Percentiles rank a stretch among this genome's conserved stretches.
phyloP scores from a whole-genome alignment of 2,113 vertebrate species.

The Platichthys flesus region DNA sequence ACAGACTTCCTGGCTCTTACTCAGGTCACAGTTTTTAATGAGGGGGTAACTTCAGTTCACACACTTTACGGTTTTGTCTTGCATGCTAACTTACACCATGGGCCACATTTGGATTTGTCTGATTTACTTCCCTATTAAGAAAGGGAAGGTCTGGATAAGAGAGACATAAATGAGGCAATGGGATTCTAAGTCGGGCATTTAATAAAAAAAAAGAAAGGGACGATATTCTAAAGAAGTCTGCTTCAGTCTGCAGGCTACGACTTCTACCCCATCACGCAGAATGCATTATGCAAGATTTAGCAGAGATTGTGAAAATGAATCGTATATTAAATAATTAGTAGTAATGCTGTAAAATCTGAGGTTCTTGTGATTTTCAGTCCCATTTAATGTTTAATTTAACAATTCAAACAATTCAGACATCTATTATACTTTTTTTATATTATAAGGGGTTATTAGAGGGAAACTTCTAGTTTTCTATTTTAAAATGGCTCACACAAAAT shows the following conservation, averaged over 20 bases:
- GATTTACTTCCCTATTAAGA: conserved; percentile 40
- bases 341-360: too few relatives aligned
- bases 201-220: conserved; percentile 11
- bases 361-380: too few relatives aligned
- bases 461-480: too few relatives aligned
- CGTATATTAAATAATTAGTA: neutral
- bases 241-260: neutral
- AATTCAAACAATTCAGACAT: too few relatives aligned
- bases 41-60: conserved; percentile 47
- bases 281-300: neutral
- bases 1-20: conserved; percentile 46
- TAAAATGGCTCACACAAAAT: too few relatives aligned
- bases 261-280: neutral
- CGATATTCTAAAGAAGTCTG: neutral
- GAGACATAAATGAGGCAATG: conserved; percentile 39
- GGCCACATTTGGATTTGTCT: conserved; percentile 33
- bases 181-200: neutral
- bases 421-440: too few relatives aligned
- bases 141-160: conserved; percentile 40
- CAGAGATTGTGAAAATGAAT: neutral
- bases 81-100: conserved; percentile 2
- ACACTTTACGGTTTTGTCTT: conserved; percentile 18
- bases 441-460: too few relatives aligned
- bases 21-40: conserved; percentile 18
- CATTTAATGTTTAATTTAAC: too few relatives aligned